Percentiles rank a stretch among this genome's conserved stretches.
Evolutionary conservation across 2,797 vertebrate species (phyloP).

Genomic region (Cyprinella venusta): DNA sequence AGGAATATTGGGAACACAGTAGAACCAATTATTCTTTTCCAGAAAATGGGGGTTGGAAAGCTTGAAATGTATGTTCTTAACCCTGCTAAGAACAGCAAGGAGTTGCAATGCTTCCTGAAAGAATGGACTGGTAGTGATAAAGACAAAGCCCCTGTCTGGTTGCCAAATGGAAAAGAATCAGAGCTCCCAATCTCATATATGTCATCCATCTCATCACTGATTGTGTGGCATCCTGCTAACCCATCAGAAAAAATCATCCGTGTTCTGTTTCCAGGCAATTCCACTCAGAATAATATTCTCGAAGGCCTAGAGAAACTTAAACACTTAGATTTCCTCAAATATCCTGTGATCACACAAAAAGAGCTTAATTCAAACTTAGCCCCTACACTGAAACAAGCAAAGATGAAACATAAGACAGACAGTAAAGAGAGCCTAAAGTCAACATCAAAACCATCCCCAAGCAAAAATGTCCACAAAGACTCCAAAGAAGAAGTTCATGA

Average conservation of each 20-base stretch:
- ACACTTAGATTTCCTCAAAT: constrained; percentile 94
- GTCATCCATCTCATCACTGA: constrained; percentile 92
- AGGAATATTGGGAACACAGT: constrained; percentile 85
- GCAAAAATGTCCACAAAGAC: constrained; percentile 84
- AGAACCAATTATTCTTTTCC: constrained; percentile 94
- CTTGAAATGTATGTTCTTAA: constrained; percentile 98
- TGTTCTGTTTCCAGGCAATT: constrained; percentile 95
- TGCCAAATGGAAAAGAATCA: constrained; percentile 90
- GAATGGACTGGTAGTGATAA: constrained; percentile 92
- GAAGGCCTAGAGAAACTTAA: constrained; percentile 97
- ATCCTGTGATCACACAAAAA: constrained; percentile 90
- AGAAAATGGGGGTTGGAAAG: constrained; percentile 98
- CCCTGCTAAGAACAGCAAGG: constrained; percentile 92
- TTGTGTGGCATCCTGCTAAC: constrained; percentile 98
- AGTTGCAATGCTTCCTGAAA: constrained; percentile 95
- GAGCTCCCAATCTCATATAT: constrained; percentile 91
- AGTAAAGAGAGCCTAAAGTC: constrained; percentile 95
- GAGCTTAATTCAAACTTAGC: constrained; percentile 79
- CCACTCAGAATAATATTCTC: constrained; percentile 91
- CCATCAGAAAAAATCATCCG: constrained; percentile 93
- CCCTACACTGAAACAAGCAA: constrained; percentile 87
- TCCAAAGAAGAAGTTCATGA: constrained; percentile 88
- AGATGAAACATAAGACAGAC: constrained; percentile 90
- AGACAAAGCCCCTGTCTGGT: constrained; percentile 87
- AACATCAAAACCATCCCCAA: constrained; percentile 82